These are phyloP conservation scores for Noctua fimbriata DNA, from an alignment of 2,888 invertebrate genomes.

Conservation along the genomic window DNA sequence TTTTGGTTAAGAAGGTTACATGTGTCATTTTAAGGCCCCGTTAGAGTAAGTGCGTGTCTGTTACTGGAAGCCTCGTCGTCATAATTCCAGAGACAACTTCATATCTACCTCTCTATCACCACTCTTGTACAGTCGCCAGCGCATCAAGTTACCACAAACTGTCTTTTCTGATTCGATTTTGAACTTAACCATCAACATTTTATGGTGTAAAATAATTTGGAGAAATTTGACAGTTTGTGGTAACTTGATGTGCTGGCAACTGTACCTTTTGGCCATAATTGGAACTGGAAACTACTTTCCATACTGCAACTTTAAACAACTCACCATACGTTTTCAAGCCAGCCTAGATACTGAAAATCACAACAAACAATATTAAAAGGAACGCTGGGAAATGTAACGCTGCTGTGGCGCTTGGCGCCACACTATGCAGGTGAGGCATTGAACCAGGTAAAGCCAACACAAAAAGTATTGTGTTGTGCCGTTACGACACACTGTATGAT, in stretches of 20 bases:
- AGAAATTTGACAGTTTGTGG: too few relatives aligned
- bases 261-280: neutral
- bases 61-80: neutral
- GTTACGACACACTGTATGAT: too few relatives aligned
- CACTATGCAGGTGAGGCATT: neutral
- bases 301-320: slow-evolving; percentile 18
- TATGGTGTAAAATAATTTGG: too few relatives aligned
- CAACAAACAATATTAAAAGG: neutral
- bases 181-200: too few relatives aligned
- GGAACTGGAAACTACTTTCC: neutral
- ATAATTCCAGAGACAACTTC: neutral
- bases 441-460: neutral
- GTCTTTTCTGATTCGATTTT: too few relatives aligned
- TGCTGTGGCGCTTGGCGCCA: neutral
- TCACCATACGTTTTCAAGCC: slow-evolving; percentile 32
- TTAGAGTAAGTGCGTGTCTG: neutral
- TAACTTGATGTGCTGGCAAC: too few relatives aligned
- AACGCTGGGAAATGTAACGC: neutral
- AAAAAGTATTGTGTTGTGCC: neutral
- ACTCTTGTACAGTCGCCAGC: neutral
- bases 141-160: too few relatives aligned
- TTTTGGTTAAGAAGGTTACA: neutral
- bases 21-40: neutral
- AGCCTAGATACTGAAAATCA: slow-evolving; percentile 28
- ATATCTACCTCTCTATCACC: neutral